These are phyloP conservation scores for Scolopax mira DNA, from an alignment of 2,113 vertebrate genomes.

Conservation along the genomic window DNA sequence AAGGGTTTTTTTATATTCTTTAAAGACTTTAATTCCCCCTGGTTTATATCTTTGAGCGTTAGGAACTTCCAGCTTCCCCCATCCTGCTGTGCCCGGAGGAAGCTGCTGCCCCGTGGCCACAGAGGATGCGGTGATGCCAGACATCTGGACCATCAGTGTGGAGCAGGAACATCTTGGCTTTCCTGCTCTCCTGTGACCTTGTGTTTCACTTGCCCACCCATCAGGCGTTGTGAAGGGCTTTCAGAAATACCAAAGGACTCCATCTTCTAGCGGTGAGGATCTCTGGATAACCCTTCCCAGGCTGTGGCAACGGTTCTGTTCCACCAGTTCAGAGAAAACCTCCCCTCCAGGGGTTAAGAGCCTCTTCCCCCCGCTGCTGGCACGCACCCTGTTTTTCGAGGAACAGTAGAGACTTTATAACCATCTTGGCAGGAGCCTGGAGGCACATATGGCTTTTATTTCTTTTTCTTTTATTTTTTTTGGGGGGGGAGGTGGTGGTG, in stretches of 20 bases:
- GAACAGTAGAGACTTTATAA: slow-evolving; percentile 56
- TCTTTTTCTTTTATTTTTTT: background rate
- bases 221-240: background rate
- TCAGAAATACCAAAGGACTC: background rate
- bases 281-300: background rate
- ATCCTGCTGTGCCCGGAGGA: background rate
- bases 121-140: background rate
- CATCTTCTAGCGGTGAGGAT: background rate
- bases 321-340: background rate
- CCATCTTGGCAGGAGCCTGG: background rate
- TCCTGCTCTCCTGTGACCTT: background rate
- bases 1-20: background rate
- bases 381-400: background rate
- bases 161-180: background rate
- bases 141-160: accelerated
- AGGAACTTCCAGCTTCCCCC: background rate
- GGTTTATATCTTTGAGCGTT: background rate
- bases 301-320: accelerated
- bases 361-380: background rate
- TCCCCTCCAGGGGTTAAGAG: slow-evolving; percentile 1
- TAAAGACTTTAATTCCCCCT: background rate
- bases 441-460: slow-evolving; percentile 50
- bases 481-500: no score
- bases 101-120: accelerated
- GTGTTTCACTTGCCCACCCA: accelerated